These are phyloP conservation scores for Schrankia costaestrigalis DNA, from an alignment of 2,888 invertebrate genomes.

Conservation along the genomic window DNA sequence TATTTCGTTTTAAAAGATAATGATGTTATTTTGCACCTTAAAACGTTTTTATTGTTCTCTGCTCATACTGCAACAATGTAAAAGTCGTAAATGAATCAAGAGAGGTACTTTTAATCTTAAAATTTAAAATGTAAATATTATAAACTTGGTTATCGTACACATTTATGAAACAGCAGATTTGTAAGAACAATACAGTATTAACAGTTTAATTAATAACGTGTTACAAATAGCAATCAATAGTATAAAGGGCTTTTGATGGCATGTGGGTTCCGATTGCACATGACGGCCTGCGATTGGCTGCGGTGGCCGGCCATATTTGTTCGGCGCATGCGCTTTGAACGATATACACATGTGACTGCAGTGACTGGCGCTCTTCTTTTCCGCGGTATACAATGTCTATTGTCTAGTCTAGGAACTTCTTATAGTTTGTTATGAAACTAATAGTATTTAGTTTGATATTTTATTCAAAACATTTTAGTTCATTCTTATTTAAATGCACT, in stretches of 20 bases:
- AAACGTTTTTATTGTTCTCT: conserved; percentile 36
- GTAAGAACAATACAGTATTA: conserved; percentile 27
- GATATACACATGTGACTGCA: conserved; percentile 56
- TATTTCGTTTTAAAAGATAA: conserved; percentile 48
- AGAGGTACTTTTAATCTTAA: conserved; percentile 5
- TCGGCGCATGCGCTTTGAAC: conserved; percentile 66
- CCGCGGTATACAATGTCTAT: conserved; percentile 24
- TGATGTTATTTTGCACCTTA: conserved; percentile 42
- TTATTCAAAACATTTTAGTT: too few relatives aligned
- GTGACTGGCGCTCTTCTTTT: conserved; percentile 36
- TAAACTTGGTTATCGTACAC: conserved; percentile 7
- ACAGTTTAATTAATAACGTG: conserved; percentile 47
- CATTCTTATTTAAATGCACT: too few relatives aligned
- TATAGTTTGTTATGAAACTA: too few relatives aligned
- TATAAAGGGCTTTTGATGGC: conserved; percentile 55
- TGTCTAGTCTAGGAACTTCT: too few relatives aligned
- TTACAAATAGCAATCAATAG: conserved; percentile 66
- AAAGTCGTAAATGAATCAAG: conserved; percentile 23
- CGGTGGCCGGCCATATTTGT: conserved; percentile 69
- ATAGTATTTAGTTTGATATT: too few relatives aligned
- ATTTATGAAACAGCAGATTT: too few relatives aligned
- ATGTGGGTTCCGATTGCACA: conserved; percentile 50
- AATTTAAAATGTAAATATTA: not conserved
- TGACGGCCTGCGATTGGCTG: conserved; percentile 58
- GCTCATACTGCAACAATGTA: conserved; percentile 30